Conservation (phyloP, 2,113 vertebrate genomes). For the Phasianus colchicus region DNA sequence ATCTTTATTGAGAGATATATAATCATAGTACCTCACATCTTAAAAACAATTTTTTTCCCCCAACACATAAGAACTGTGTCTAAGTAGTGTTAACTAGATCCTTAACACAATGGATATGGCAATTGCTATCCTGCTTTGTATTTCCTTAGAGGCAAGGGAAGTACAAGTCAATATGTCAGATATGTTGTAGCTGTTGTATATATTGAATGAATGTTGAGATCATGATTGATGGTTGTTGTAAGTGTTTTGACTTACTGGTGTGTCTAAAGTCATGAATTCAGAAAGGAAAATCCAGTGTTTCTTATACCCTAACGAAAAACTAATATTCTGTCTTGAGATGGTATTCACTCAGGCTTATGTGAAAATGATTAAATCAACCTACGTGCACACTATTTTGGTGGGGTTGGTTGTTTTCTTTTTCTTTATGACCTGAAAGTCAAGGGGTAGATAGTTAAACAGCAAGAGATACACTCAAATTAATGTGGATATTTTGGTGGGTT, state of each 20-base stretch:
- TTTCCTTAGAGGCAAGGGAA: neutral
- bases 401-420: neutral
- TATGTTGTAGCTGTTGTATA: neutral
- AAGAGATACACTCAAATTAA: neutral
- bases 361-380: conserved; percentile 1
- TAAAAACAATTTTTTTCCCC: neutral
- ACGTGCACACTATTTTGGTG: neutral
- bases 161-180: neutral
- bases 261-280: neutral
- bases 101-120: neutral
- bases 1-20: neutral
- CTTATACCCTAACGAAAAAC: neutral
- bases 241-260: neutral
- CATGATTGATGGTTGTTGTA: neutral
- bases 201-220: neutral
- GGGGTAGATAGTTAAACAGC: neutral
- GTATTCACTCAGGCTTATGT: neutral
- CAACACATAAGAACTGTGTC: neutral
- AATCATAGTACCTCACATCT: neutral
- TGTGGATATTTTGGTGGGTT: neutral
- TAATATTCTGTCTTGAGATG: neutral
- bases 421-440: neutral
- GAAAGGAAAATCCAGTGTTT: neutral
- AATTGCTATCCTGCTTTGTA: neutral
- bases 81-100: neutral